These are phyloP conservation scores for Morone chrysops DNA, from an alignment of 2,113 vertebrate species.

Conservation along the genomic window DNA sequence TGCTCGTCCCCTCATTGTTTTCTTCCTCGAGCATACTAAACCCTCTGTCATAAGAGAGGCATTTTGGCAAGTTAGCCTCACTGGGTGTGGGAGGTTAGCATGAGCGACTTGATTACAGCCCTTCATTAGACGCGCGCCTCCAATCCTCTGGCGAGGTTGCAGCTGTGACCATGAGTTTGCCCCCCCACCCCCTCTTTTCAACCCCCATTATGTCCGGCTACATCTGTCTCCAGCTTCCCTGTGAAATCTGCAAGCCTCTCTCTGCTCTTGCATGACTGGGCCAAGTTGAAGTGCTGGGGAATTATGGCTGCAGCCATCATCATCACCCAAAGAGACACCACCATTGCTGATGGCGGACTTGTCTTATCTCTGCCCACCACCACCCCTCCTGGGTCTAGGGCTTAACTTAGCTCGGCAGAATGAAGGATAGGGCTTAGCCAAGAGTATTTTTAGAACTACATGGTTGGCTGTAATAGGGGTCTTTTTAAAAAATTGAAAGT, in stretches of 20 bases:
- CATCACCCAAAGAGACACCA: constrained; percentile 62
- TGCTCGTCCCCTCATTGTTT: constrained; percentile 44
- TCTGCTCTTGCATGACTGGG: constrained; percentile 56
- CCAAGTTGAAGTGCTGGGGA: constrained; percentile 53
- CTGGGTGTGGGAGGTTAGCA: constrained; percentile 75
- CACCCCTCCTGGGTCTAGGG: constrained; percentile 46
- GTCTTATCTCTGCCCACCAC: constrained; percentile 66
- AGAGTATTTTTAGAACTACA: constrained; percentile 72
- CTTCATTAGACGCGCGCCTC: constrained; percentile 68
- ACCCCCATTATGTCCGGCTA: constrained; percentile 60
- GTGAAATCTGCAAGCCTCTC: constrained; percentile 50
- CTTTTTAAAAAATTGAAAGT: constrained; percentile 71
- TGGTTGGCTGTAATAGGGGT: constrained; percentile 51
- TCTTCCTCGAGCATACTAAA: constrained; percentile 27
- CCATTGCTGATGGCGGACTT: constrained; percentile 63
- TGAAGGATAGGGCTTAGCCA: constrained; percentile 57
- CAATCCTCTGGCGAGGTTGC: constrained; percentile 68
- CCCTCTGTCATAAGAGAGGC: constrained; percentile 67
- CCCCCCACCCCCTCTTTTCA: constrained; percentile 32
- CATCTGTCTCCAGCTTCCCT: constrained; percentile 67
- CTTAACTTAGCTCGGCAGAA: constrained; percentile 71
- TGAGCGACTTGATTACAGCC: constrained; percentile 76
- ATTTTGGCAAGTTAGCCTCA: constrained; percentile 66
- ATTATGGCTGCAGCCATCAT: constrained; percentile 56
- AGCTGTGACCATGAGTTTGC: constrained; percentile 70